Base-by-base conservation (phyloP, 2,888 invertebrate genomes). In the Diogma glabrata region DNA sequence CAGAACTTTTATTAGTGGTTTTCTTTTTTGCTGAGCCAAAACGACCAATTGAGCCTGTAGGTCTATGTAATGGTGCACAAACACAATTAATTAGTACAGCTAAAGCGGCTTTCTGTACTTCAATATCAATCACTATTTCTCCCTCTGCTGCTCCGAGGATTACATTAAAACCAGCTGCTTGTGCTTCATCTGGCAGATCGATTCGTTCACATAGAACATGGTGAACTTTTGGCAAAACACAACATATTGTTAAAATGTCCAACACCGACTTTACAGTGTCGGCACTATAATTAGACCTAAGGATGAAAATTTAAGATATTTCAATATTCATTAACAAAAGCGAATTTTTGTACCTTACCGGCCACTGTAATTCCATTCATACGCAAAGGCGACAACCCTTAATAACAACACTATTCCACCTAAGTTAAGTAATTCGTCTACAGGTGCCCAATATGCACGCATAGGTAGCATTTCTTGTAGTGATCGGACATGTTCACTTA, bases 51-150 rank as follows among this genome's bases (percentile, higher is more conserved):
- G 7, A 48, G 3, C 48, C 71, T 20, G 49, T 70, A 3, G 72
- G 66, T 73, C 87, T 76, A 55, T 84, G 81, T 10, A 87, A 80
- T 1, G 94, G 94, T 3, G 91, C 90, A 71, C 93, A 94, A 2
- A 95, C 90, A 67, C 93, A 94, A 70, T 94, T 94, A 50, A 92
- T 88, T 52, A 97, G 77, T 17, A 93, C 88, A 58, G 87, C 81
- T 2, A 97, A 73, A 0, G 96, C 94, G 0, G 93, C 84, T 60
- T 88, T 86, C 67, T 94, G 89, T 0, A 95, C 91, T 59, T 94
- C 94, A 0, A 93, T 81, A 64, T 95, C 95, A 2, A 83, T 80
- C 0, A 90, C 84, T 28, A 91, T 84, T 65, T 94, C 93, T 1
- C 93, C 93, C 64, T 94, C 92, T 1, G 93, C 90, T 19, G 93